Conservation (phyloP, 1,140 invertebrate species). For the Pararge aegeria region DNA sequence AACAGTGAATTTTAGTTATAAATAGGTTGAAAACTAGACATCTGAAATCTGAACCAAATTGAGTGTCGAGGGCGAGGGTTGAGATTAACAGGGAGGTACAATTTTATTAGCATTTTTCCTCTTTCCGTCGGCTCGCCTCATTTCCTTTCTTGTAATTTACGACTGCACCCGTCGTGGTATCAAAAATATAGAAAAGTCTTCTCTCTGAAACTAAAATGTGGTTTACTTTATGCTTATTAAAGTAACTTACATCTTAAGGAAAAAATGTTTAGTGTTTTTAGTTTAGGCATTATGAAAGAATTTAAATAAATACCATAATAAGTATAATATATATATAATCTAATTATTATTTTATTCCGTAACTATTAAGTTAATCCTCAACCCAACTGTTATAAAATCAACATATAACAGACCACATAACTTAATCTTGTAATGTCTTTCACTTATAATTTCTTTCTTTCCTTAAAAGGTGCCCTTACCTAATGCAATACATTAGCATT, state of each 20-base stretch:
- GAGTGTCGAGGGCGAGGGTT: conserved; percentile 31
- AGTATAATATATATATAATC: too few relatives aligned
- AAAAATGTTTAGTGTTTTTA: too few relatives aligned
- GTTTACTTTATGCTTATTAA: neutral
- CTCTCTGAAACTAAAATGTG: neutral
- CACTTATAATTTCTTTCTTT: neutral
- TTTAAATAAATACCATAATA: too few relatives aligned
- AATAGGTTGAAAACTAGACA: neutral
- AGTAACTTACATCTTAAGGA: neutral
- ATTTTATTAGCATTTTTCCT: conserved; percentile 42
- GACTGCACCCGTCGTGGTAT: conserved; percentile 26
- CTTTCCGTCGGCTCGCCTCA: conserved; percentile 34
- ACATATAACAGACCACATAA: too few relatives aligned
- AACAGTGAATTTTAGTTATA: too few relatives aligned
- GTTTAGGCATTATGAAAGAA: too few relatives aligned
- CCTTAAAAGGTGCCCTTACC: conserved; percentile 3
- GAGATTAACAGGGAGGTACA: conserved; percentile 37
- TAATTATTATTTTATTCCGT: too few relatives aligned
- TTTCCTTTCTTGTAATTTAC: conserved; percentile 37
- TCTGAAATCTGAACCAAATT: conserved; percentile 30
- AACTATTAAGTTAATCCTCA: too few relatives aligned
- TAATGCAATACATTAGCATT: conserved; percentile 33
- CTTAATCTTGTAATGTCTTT: neutral
- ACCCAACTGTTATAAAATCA: too few relatives aligned
- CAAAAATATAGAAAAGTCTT: conserved; percentile 19